Evolutionary conservation across 2,888 invertebrate species (phyloP), one percentile per base, ranked within the genome.

Genomic region (Pogonocherus hispidulus): DNA sequence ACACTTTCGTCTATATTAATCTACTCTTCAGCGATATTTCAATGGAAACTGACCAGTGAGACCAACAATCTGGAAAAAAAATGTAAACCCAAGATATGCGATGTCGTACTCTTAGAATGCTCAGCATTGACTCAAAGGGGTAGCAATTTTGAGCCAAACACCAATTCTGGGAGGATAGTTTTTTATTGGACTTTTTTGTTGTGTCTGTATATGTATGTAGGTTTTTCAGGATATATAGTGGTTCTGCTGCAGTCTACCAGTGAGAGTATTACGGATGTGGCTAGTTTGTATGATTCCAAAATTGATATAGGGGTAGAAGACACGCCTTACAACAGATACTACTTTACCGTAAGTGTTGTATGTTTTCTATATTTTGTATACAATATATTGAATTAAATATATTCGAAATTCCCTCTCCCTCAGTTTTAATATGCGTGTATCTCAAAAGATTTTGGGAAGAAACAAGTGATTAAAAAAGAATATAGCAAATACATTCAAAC

Each of bases 181-280:
- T 72, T 79, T 3, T 70, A 81, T 5, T 75, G 76, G 14, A 57
- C 76, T 0, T 78, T 81, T 55, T 37, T 81, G 1, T 80, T 85
- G 0, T 80, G 88, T 18, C 87, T 89, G 87, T 87, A 88, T 52
- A 81, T 91, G 9, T 91, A 90, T 79, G 89, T 89, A 0, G 89
- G 91, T 0, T 91, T 90, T 78, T 89, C 90, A 0, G 91, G 91
- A 0, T 90, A 90, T 79, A 90, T 91, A 49, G 90, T 91, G 1
- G 90, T 89, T 4, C 82, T 91, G 3, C 85, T 91, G 3, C 91
- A 91, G 76, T 89, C 91, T 0, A 88, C 90, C 0, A 88, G 90
- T 0, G 82, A 85, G 56, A 87, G 88, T 49, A 88, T 91, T 63
- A 85, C 82, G 35, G 88, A 86, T 0, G 69, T 89, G 1, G 76